phyloP scores from a whole-genome alignment of 2,113 vertebrate genomes.

The Ictalurus punctatus region DNA sequence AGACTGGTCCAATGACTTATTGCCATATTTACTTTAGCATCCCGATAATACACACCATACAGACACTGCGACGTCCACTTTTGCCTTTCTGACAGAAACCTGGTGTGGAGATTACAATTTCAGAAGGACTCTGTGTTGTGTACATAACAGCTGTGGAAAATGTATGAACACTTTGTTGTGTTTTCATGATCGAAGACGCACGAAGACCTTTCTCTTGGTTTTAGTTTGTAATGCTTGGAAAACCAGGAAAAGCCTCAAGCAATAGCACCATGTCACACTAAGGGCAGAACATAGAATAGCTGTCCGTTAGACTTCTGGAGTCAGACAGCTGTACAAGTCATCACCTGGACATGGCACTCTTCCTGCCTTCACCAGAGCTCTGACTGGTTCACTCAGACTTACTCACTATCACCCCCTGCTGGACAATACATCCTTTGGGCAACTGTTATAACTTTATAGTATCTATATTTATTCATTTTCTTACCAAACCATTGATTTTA shows the following conservation, averaged over 20 bases:
- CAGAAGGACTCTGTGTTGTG: background rate
- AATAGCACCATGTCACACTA: constrained; percentile 42
- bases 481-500: constrained; percentile 24
- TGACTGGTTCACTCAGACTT: background rate
- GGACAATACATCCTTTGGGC: constrained; percentile 24
- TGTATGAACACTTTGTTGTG: constrained; percentile 19
- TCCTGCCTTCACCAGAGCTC: constrained; percentile 3
- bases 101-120: background rate
- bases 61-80: constrained; percentile 1
- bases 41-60: background rate
- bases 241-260: constrained; percentile 43
- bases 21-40: constrained; percentile 25
- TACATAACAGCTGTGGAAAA: background rate
- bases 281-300: constrained; percentile 3
- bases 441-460: constrained; percentile 17
- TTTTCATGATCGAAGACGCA: constrained; percentile 2
- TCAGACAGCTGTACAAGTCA: background rate
- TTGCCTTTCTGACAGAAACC: constrained; percentile 27
- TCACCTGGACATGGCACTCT: background rate
- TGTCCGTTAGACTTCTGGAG: background rate
- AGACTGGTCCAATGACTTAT: constrained; percentile 46
- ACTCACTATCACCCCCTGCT: constrained; percentile 38
- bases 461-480: constrained; percentile 19
- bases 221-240: constrained; percentile 15
- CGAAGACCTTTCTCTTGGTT: constrained; percentile 26